Percentiles rank a stretch among this genome's conserved stretches.
These are phyloP conservation scores for Strigamia crassipes DNA, from an alignment of 2,888 invertebrate species.

Conservation along the genomic window DNA sequence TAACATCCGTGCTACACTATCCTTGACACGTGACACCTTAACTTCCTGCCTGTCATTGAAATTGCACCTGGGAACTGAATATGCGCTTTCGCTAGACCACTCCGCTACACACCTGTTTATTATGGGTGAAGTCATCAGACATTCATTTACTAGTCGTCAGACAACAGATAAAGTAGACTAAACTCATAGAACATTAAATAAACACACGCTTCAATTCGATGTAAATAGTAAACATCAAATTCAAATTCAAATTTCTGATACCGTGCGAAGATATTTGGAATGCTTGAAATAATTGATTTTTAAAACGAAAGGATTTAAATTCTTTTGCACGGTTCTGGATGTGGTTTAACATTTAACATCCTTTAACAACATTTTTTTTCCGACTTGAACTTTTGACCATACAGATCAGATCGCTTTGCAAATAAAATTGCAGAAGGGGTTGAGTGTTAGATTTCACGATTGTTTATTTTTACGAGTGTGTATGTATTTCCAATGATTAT, in stretches of 20 bases:
- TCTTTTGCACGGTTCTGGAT: background rate
- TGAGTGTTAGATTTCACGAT: background rate
- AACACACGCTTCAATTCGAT: background rate
- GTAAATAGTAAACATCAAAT: background rate
- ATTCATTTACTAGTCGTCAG: background rate
- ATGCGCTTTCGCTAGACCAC: background rate
- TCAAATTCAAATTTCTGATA: background rate
- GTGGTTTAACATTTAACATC: background rate
- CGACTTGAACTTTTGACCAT: constrained; percentile 8
- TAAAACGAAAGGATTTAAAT: background rate
- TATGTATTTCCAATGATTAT: background rate
- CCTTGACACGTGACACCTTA: constrained; percentile 33
- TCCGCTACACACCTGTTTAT: background rate
- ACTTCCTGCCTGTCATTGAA: constrained; percentile 39
- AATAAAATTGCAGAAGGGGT: background rate
- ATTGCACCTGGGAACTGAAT: constrained; percentile 12
- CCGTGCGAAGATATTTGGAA: too few species aligned
- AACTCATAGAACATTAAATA: background rate
- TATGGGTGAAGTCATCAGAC: constrained; percentile 31
- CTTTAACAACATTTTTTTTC: background rate
- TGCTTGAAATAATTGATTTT: background rate
- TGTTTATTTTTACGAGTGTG: constrained; percentile 30
- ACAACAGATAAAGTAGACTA: background rate
- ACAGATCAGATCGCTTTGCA: background rate
- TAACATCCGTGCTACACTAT: constrained; percentile 3